A percentile compares a stretch with the other conserved stretches of the same genome.
Evolutionary conservation across 2,888 invertebrate species (phyloP).

Genomic region (Leucoma salicis): DNA sequence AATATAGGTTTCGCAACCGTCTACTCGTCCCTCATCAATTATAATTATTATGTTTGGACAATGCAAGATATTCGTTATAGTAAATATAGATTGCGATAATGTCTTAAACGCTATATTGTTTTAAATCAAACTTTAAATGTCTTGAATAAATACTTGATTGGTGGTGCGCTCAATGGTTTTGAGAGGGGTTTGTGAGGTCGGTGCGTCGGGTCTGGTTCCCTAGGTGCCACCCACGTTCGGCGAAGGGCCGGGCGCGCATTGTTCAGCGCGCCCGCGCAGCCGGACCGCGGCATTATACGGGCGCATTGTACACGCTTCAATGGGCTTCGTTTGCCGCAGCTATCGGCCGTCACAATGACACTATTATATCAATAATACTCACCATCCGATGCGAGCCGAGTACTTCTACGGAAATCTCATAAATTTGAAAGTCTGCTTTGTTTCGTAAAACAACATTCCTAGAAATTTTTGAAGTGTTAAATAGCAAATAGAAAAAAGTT

Average conservation of each 20-base stretch:
- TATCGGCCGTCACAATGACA: slow-evolving; percentile 74
- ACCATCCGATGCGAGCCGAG: slow-evolving; percentile 52
- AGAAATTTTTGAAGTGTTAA: slow-evolving; percentile 25
- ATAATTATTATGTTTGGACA: slow-evolving; percentile 25
- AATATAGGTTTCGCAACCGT: slow-evolving; percentile 49
- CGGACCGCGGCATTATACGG: slow-evolving; percentile 72
- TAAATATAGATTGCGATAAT: too few species aligned
- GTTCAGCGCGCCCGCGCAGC: slow-evolving; percentile 61
- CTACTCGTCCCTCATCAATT: slow-evolving; percentile 37
- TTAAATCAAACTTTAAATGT: slow-evolving; percentile 12
- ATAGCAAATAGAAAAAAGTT: slow-evolving; percentile 4
- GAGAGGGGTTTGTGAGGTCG: slow-evolving; percentile 58
- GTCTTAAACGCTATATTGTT: too few species aligned
- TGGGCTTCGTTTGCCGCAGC: slow-evolving; percentile 72
- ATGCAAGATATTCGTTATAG: too few species aligned
- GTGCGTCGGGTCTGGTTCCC: slow-evolving; percentile 21
- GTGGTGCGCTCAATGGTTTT: slow-evolving; percentile 43
- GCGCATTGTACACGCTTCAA: slow-evolving; percentile 78
- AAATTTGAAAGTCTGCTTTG: slow-evolving; percentile 61
- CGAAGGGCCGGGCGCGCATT: slow-evolving; percentile 64
- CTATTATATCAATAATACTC: slow-evolving; percentile 75
- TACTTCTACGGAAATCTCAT: slow-evolving; percentile 68
- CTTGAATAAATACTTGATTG: slow-evolving; percentile 31
- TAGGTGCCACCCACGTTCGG: slow-evolving; percentile 72
- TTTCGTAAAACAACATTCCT: slow-evolving; percentile 38